Evolutionary conservation across 2,888 invertebrate genomes (phyloP).

Genomic region (Andricus curvator): DNA sequence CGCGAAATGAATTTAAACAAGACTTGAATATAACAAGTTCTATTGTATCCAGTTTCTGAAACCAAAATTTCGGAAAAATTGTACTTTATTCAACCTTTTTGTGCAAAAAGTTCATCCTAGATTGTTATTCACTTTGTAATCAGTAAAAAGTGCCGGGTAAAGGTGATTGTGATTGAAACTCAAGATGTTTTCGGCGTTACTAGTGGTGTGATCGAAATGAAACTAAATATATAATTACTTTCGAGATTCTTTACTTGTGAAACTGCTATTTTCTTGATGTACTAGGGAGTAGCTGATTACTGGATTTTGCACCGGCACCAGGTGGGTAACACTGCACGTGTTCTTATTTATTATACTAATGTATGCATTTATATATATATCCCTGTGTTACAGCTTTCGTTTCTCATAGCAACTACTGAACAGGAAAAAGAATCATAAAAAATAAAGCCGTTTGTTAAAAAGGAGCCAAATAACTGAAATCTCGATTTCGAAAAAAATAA

Average conservation of each 20-base stretch:
- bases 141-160: neutral
- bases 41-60: neutral
- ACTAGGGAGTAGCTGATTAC: slow-evolving; percentile 12
- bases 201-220: slow-evolving; percentile 20
- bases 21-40: neutral
- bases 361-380: neutral
- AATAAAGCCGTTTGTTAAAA: too few relatives aligned
- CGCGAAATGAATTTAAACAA: neutral
- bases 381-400: neutral
- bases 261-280: slow-evolving; percentile 25
- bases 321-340: slow-evolving; percentile 8
- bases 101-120: neutral
- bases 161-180: slow-evolving; percentile 14
- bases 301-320: slow-evolving; percentile 10
- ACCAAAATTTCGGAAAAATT: neutral
- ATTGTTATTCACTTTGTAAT: neutral
- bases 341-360: neutral
- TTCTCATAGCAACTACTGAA: neutral
- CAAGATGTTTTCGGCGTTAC: slow-evolving; percentile 3
- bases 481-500: too few relatives aligned
- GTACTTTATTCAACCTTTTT: neutral
- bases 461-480: too few relatives aligned
- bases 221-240: slow-evolving; percentile 8
- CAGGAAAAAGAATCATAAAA: neutral
- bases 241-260: neutral